phyloP scores from a whole-genome alignment of 1,140 invertebrate species.

The Palaemon carinicauda region DNA sequence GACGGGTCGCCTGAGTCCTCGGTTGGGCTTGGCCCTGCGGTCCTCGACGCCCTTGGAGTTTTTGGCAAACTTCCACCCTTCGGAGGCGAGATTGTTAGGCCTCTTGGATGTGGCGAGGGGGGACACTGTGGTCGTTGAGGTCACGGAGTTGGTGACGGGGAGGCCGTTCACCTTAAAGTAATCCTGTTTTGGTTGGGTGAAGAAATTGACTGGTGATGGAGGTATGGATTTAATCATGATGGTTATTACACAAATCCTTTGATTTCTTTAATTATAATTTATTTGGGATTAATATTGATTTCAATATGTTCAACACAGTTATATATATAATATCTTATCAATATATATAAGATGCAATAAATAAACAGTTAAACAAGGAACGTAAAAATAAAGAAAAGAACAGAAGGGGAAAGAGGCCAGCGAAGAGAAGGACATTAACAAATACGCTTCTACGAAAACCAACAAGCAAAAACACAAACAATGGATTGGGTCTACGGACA shows the following conservation, averaged over 20 bases:
- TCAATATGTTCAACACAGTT: too few relatives aligned
- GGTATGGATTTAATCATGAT: too few relatives aligned
- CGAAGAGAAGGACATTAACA: neutral
- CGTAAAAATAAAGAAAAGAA: too few relatives aligned
- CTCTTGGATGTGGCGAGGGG: neutral
- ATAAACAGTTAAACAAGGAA: too few relatives aligned
- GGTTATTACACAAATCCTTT: too few relatives aligned
- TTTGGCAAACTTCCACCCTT: constrained; percentile 3
- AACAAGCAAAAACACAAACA: neutral
- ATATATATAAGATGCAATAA: too few relatives aligned
- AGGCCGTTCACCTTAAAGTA: neutral
- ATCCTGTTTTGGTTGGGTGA: neutral
- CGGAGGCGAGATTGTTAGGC: neutral
- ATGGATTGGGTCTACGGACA: neutral
- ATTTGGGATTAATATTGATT: too few relatives aligned
- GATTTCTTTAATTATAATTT: too few relatives aligned
- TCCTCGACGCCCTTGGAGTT: neutral
- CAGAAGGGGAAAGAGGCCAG: neutral
- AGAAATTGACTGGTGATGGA: neutral
- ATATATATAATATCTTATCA: too few relatives aligned
- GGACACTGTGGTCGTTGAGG: neutral
- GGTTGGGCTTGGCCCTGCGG: neutral
- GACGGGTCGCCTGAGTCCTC: neutral
- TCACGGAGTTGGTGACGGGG: neutral
- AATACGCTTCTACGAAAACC: neutral